These are phyloP conservation scores for Lasiommata megera DNA, from an alignment of 2,888 invertebrate species.

Conservation along the genomic window DNA sequence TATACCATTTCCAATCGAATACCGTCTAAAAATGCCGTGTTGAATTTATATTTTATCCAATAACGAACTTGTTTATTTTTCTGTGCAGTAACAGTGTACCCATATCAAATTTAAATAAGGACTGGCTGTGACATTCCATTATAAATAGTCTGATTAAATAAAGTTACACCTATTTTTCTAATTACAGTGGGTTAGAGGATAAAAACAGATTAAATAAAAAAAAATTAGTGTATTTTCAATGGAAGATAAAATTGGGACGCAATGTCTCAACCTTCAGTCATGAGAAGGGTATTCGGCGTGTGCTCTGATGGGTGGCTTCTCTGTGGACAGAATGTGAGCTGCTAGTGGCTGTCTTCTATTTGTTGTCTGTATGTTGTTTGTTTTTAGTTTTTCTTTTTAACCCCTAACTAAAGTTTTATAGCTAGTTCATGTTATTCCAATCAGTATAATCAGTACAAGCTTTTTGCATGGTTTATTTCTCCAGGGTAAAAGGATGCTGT, in stretches of 20 bases:
- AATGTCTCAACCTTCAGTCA: constrained; percentile 36
- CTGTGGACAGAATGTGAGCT: constrained; percentile 79
- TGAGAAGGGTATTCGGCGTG: constrained; percentile 80
- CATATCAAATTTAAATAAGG: not conserved
- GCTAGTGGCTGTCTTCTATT: constrained; percentile 65
- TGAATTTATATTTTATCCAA: not conserved
- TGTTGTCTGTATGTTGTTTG: constrained; percentile 78
- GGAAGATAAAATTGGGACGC: constrained; percentile 32
- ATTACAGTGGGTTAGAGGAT: no score
- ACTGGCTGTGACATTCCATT: constrained; percentile 1
- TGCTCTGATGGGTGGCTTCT: constrained; percentile 78
- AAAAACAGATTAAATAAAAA: not conserved
- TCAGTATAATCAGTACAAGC: not conserved
- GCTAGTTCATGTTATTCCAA: not conserved
- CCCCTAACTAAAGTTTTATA: not conserved
- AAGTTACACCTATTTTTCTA: not conserved
- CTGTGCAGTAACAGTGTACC: not conserved
- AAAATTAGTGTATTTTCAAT: constrained; percentile 32
- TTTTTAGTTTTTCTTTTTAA: constrained; percentile 39
- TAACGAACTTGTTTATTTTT: not conserved
- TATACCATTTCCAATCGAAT: constrained; percentile 10
- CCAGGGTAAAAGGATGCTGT: no score
- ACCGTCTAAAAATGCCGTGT: not conserved
- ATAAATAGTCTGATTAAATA: not conserved
- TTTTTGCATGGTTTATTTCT: no score